Base-by-base conservation (phyloP, 2,797 vertebrate species). In the Diglossa cyanea region DNA sequence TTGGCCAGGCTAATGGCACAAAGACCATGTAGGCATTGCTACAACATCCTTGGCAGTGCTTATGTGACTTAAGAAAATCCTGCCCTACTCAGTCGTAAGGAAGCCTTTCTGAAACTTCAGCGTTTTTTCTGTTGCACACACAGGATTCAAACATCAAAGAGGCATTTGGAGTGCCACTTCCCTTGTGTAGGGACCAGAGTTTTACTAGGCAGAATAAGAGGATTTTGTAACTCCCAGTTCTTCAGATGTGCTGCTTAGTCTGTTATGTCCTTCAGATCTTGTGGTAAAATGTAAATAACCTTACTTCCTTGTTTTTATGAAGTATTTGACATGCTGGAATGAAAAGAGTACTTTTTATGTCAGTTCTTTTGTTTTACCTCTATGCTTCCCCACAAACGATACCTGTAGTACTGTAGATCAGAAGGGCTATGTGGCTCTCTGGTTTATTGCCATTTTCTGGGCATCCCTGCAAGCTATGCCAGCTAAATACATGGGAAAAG, bases 121-220 rank as follows among this genome's bases (percentile, higher is more conserved):
- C 4, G 0, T 15, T 74, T 54, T 73, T 72, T 19, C 23, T 51
- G 0, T 65, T n/a, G 15, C 31, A 5, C 17, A 2, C 2, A 1
- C 33, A 66, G 72, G 33, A 73, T 53, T 86, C 25, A 45, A 58
- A 55, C 28, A 58, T 66, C 26, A 10, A 35, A 55, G 26, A 2
- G 26, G 13, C 14, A 35, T 66, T 62, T 70, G 25, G 11, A 61
- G 3, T 66, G 30, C n/a, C 8, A 11, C 10, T 55, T 71, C 17
- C 24, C 2, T 11, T 47, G 12, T 3, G 30, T 12, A 25, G 11
- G 23, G n/a, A 45, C 48, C 23, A 44, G 39, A 11, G n/a, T 63
- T 44, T 35, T 70, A 30, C 11, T 28, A 12, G 35, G 11, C 19
- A 55, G 44, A 51, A 62, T 44, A 67, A 65, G 1, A 65, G 3